These are phyloP conservation scores for Enoplosus armatus DNA, from an alignment of 2,797 vertebrate species.

Conservation along the genomic window DNA sequence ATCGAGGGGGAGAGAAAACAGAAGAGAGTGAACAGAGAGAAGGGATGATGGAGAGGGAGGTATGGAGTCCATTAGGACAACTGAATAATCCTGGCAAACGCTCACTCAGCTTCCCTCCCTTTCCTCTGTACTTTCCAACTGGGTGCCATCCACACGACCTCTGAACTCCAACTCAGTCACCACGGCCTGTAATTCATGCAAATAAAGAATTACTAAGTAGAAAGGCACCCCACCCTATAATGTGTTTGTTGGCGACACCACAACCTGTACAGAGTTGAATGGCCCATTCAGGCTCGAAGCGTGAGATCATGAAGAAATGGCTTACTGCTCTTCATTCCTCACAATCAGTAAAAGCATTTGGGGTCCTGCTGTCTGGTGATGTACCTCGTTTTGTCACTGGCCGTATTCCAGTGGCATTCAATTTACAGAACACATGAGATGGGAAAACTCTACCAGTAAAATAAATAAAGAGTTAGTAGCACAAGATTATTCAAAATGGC, in stretches of 20 bases:
- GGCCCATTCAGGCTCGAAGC: conserved; percentile 42
- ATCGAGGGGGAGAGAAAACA: conserved; percentile 14
- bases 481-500: conserved; percentile 1
- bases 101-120: conserved; percentile 32
- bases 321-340: conserved; percentile 48
- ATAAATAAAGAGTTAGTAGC: neutral
- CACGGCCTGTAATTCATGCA: conserved; percentile 43
- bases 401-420: neutral
- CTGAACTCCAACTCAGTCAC: conserved; percentile 43
- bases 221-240: conserved; percentile 47
- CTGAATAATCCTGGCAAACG: conserved; percentile 58
- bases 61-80: conserved; percentile 64
- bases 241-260: conserved; percentile 41
- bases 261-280: conserved; percentile 45
- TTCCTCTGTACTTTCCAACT: conserved; percentile 56
- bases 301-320: conserved; percentile 58
- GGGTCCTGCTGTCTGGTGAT: conserved; percentile 9
- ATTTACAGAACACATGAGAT: neutral
- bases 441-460: neutral
- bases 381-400: neutral
- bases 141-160: conserved; percentile 70
- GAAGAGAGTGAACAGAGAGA: conserved; percentile 20
- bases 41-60: conserved; percentile 23
- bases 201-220: conserved; percentile 59
- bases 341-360: conserved; percentile 34